Evolutionary conservation across 1,140 invertebrate species (phyloP), one percentile per base, ranked within the genome.

Genomic region (Drosophila simulans): DNA sequence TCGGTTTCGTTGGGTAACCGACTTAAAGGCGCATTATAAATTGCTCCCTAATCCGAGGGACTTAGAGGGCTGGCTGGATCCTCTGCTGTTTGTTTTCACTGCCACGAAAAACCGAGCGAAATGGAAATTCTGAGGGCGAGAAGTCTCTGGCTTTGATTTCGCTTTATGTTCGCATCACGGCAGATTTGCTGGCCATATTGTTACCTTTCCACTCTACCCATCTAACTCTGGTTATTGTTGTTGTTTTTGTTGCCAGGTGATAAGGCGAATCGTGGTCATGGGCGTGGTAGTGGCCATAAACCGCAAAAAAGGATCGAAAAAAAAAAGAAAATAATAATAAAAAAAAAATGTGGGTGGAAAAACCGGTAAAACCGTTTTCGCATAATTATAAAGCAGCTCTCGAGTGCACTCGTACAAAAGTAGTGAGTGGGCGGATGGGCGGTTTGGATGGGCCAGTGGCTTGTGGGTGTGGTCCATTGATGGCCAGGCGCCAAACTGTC

Each of bases 401-500:
- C 64, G 52, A 70, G 66, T 70, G 66, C 66, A 70, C 64, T 70
- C 35, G n/a, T 52, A 69, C 49, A 69, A 48, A 35, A 39, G 31
- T 35, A 52, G 31, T 52, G 11, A 48, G 45, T 25, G 22, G 54
- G 43, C 7, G 11, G 20, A 17, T 13, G 27, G 46, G 13, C 13
- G 17, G 17, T 17, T 17, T 15, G 11, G 4, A 2, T 17, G 42
- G 35, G 27, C 11, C 8, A 51, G 27, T 52, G 49, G 15, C 5
- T 11, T 22, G 45, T 13, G 58, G 45, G 22, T 49, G 35, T 22
- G 64, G 64, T 55, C 34, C 65, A 69, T 64, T 76, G 40, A 62
- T 55, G 52, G 56, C 46, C 51, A 63, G 83, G 84, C 84, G 83
- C 84, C 83, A 73, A 65, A 57, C 59, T 83, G 83, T 58, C 83